Evolutionary conservation across 2,888 invertebrate genomes (phyloP), one percentile per base, ranked within the genome.

Genomic region (Cylloceria caligata): DNA sequence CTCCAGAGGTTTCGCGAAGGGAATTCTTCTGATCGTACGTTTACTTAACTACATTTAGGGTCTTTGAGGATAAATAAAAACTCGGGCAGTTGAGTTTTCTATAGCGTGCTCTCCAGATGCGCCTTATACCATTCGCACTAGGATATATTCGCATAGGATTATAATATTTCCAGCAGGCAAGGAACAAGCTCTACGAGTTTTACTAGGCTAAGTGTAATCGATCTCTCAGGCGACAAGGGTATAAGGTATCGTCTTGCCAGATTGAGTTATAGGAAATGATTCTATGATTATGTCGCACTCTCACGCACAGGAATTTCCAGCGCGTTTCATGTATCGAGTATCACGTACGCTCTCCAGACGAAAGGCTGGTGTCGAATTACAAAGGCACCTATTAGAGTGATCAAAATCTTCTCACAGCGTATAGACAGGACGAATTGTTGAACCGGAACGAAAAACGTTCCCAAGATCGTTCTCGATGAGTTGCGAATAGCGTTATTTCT

Each of bases 191-290:
- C 39, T 7, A 64, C 45, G 64, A 60, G 47, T 75, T 4, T 39
- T 65, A 47, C 45, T 62, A 55, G 65, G 52, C 62, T 62, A 36
- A 24, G 36, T 49, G 76, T 68, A 80, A 77, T 80, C 68, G 72
- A 83, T 80, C 75, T 72, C 45, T 39, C 21, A 9, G 42, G 16
- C 55, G n/a, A 30, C 24, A 52, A 47, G 21, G 73, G 77, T 77
- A 80, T 81, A 52, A 65, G 72, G 84, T 69, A 74, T 72, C 80
- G 72, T 82, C 78, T 77, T 78, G 82, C 72, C 45, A 52, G 84
- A 87, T 86, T 81, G 83, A 84, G 60, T 86, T 87, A 81, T 86
- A 87, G 84, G 85, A 85, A 85, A 82, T 67, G 80, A 86, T 83
- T 75, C 72, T 60, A 49, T 65, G 34, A 47, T 79, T 79, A 55